Conservation (phyloP, 2,113 vertebrate genomes). For the Thomomys bottae region DNA sequence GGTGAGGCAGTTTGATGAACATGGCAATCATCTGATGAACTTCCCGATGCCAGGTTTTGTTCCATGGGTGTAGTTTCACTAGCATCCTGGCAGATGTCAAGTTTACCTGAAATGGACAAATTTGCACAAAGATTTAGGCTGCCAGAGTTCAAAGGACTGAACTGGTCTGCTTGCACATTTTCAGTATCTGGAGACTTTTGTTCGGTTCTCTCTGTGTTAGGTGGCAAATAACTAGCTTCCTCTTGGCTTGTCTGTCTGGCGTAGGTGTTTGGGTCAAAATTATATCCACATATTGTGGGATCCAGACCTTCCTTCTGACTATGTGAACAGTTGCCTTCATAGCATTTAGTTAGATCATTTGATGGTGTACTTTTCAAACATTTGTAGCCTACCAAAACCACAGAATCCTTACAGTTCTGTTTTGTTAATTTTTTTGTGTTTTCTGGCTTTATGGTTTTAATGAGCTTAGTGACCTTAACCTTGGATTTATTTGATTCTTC, state of each 20-base stretch:
- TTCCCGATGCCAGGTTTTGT: conserved; percentile 75
- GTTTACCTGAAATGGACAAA: conserved; percentile 83
- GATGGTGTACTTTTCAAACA: conserved; percentile 91
- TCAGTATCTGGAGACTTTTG: conserved; percentile 84
- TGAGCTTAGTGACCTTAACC: conserved; percentile 95
- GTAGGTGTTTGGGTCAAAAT: conserved; percentile 86
- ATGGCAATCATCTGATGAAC: conserved; percentile 76
- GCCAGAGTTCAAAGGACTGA: conserved; percentile 83
- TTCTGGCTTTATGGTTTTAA: conserved; percentile 95
- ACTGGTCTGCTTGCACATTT: conserved; percentile 76
- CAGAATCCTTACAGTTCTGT: conserved; percentile 97
- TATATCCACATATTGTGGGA: conserved; percentile 81
- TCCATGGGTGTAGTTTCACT: conserved; percentile 85
- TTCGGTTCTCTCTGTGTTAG: conserved; percentile 82
- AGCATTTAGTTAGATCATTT: conserved; percentile 87
- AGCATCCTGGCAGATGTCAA: conserved; percentile 87
- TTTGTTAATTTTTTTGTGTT: conserved; percentile 95
- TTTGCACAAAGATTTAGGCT: conserved; percentile 85
- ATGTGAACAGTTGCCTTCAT: conserved; percentile 87
- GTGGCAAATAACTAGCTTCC: conserved; percentile 84
- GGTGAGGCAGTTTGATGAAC: conserved; percentile 77
- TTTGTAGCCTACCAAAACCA: conserved; percentile 96
- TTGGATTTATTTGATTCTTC: conserved; percentile 93
- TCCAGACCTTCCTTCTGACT: conserved; percentile 87
- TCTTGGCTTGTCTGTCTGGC: conserved; percentile 82